Percentiles rank a stretch among this genome's conserved stretches.
Evolutionary conservation across 2,797 vertebrate genomes (phyloP).

Genomic region (Sorex maritimensis): DNA sequence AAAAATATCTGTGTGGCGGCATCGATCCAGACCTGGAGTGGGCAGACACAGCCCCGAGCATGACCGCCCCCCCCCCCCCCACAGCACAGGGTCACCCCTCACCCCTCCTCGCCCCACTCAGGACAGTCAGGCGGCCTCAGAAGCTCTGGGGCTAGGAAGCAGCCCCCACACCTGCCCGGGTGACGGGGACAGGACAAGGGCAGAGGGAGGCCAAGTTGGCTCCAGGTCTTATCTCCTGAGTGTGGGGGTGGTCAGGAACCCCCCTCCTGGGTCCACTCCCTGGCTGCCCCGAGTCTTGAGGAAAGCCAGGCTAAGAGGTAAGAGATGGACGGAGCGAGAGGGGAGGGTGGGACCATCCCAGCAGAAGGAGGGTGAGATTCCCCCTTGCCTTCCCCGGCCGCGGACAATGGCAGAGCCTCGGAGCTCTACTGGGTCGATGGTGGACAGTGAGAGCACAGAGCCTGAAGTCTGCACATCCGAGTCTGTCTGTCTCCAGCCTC

Average conservation of each 20-base stretch:
- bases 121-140: neutral
- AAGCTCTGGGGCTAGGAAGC: neutral
- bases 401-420: neutral
- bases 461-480: neutral
- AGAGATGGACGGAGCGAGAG: neutral
- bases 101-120: no score
- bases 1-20: conserved; percentile 99
- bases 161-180: neutral
- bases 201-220: neutral
- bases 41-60: neutral
- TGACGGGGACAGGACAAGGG: neutral
- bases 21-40: conserved; percentile 97
- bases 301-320: neutral
- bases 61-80: neutral
- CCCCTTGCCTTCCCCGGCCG: neutral
- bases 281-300: neutral
- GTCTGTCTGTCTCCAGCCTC: neutral
- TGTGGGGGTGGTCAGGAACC: neutral
- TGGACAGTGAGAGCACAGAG: neutral
- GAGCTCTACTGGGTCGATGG: neutral
- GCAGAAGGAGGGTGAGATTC: neutral
- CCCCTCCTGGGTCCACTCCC: neutral
- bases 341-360: neutral
- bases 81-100: no score
- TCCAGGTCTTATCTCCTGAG: neutral